Evolutionary conservation across 1,140 invertebrate genomes (phyloP).

Genomic region (Diprion similis): DNA sequence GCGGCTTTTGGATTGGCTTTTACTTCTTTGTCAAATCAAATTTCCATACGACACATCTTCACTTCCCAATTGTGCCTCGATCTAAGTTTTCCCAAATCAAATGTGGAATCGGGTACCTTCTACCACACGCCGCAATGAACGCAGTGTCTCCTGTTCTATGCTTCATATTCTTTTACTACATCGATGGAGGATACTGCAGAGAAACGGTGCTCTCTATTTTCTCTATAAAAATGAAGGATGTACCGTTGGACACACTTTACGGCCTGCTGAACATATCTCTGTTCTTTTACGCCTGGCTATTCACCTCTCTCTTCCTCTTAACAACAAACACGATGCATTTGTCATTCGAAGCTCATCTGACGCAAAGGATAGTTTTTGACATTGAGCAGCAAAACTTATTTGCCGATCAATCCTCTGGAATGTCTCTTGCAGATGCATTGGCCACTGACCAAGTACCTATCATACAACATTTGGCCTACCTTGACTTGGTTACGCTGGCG

Average conservation of each 20-base stretch:
- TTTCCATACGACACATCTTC: conserved; percentile 44
- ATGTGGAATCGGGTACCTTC: conserved; percentile 60
- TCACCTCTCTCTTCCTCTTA: conserved; percentile 71
- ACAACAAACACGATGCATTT: conserved; percentile 73
- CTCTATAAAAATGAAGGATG: conserved; percentile 53
- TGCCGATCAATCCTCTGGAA: conserved; percentile 31
- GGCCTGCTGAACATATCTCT: conserved; percentile 62
- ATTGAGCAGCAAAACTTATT: conserved; percentile 39
- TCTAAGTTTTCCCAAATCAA: conserved; percentile 71
- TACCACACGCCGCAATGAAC: conserved; percentile 65
- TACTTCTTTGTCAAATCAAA: conserved; percentile 70
- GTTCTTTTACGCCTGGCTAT: conserved; percentile 71
- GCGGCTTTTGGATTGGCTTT: conserved; percentile 73
- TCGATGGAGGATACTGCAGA: conserved; percentile 60
- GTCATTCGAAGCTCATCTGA: conserved; percentile 73
- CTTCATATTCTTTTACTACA: conserved; percentile 67
- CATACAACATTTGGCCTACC: conserved; percentile 73
- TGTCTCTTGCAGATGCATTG: conserved; percentile 66
- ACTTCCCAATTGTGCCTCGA: conserved; percentile 73
- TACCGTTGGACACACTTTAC: conserved; percentile 61
- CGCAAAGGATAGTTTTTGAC: conserved; percentile 68
- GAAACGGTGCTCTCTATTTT: conserved; percentile 30
- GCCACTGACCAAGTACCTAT: conserved; percentile 65
- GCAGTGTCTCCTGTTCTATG: conserved; percentile 68
- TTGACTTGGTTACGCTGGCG: conserved; percentile 71